A percentile compares a stretch with the other conserved stretches of the same genome.
phyloP scores from a whole-genome alignment of 2,888 invertebrate species.

The Himalopsyche japonica region DNA sequence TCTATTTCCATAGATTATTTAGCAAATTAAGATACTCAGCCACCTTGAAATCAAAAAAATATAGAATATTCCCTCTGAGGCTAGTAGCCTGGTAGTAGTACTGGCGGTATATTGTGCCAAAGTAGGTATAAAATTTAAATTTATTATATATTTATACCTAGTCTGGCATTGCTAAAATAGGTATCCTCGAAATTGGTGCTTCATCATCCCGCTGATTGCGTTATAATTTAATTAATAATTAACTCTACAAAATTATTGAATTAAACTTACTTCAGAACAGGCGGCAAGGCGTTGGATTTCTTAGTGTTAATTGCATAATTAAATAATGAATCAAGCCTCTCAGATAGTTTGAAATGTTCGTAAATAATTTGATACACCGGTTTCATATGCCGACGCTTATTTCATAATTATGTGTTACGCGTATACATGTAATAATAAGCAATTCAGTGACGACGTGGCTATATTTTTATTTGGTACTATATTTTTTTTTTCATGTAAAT shows the following conservation, averaged over 20 bases:
- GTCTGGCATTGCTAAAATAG: not conserved
- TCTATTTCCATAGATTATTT: no score
- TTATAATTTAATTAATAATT: not conserved
- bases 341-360: conserved; percentile 1
- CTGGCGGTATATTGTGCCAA: no score
- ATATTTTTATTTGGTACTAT: no score
- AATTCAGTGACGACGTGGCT: no score
- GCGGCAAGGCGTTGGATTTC: not conserved
- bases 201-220: not conserved
- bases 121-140: no score
- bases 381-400: not conserved
- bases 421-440: not conserved
- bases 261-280: not conserved
- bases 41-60: no score
- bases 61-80: not conserved
- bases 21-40: no score
- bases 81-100: no score
- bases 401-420: not conserved
- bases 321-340: not conserved
- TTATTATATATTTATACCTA: not conserved
- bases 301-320: not conserved
- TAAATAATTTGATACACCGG: not conserved
- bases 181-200: not conserved
- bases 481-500: no score
- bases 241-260: not conserved